Evolutionary conservation across 30 jellyfish, hydroid and myxozoan species (phyloP).

Genomic region (Haliclystus octoradiatus): DNA sequence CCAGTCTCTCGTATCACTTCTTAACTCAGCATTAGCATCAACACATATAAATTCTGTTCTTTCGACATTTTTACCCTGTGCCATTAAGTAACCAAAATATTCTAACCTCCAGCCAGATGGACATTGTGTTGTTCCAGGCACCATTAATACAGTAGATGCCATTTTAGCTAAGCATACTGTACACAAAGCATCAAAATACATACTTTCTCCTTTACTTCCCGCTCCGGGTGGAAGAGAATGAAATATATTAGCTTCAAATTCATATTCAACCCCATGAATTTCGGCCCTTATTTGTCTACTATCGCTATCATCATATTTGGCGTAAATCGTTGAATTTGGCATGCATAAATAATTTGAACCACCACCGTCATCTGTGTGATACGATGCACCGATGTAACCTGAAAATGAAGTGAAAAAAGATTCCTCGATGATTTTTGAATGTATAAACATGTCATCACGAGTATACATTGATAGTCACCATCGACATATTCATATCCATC

Average conservation of each 20-base stretch:
- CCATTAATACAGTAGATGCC: slow-evolving; percentile 55
- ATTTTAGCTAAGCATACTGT: slow-evolving; percentile 67
- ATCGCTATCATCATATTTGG: slow-evolving; percentile 15
- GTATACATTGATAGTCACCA: no score
- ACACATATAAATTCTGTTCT: slow-evolving; percentile 97
- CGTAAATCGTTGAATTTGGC: slow-evolving; percentile 56
- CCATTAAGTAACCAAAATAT: slow-evolving; percentile 84
- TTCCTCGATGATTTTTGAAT: no score
- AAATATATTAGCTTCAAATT: slow-evolving; percentile 37
- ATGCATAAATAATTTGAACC: slow-evolving; percentile 92
- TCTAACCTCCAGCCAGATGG: slow-evolving; percentile 82
- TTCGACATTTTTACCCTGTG: slow-evolving; percentile 51
- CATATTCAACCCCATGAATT: slow-evolving; percentile 70
- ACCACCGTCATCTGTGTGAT: slow-evolving; percentile 78
- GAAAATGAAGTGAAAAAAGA: not conserved
- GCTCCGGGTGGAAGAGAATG: slow-evolving; percentile 13
- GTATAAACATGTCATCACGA: no score
- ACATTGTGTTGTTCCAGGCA: slow-evolving; percentile 74
- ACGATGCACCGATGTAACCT: slow-evolving; percentile 86
- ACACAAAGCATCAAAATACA: slow-evolving; percentile 59
- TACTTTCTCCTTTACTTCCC: not conserved
- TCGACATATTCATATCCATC: no score
- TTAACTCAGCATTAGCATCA: slow-evolving; percentile 60
- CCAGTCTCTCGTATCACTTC: slow-evolving; percentile 17
- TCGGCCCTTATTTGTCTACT: slow-evolving; percentile 27